Base-by-base conservation (phyloP, 1,140 invertebrate species). In the Heliothis virescens region DNA sequence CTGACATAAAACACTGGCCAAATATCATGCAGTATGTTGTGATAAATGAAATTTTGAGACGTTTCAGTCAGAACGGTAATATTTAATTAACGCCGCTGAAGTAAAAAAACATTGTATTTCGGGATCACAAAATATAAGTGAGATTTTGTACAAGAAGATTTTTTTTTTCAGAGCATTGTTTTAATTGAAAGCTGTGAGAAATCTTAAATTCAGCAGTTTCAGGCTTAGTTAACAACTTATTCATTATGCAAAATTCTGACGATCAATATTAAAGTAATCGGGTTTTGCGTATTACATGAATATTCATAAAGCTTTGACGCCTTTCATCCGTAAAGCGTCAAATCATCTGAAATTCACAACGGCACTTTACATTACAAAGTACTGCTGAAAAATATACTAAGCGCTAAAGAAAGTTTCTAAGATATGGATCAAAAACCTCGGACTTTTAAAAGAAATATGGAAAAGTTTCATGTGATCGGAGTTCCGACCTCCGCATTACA, bases 401-500 rank as follows among this genome's bases (percentile, higher is more conserved):
- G 48, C 5, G 2, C 47, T 65, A 2, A 10, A 18, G 15, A 65
- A 47, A 48, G 62, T 65, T 48, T 18, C 2, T 18, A 65, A 47
- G 62, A 65, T 53, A 72, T 55, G 52, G 26, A 55, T 72, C 52
- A 55, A 72, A 72, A 55, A 26, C 69, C 50, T 53, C 26, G 50
- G 21, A 18, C 12, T 53, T 26, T 15, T 10, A 41, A 72, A 26
- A 41, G 10, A 57, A 72, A 55, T 52, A 34, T 34, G 29, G 26
- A 34, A 55, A 57, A 55, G 47, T 26, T 16, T 41, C 34, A 72
- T 57, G 52, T 57, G 16, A 76, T 76, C 57, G 59, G 9, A 63
- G 16, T 75, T 53, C 4, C 79, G 79, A 83, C 84, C 77, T 80
- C 82, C 79, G 81, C 84, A 84, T 81, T 83, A 83, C 67, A 60